Percentiles rank a stretch among this genome's conserved stretches.
phyloP scores from a whole-genome alignment of 2,888 invertebrate genomes.

The Erebia aethiops region DNA sequence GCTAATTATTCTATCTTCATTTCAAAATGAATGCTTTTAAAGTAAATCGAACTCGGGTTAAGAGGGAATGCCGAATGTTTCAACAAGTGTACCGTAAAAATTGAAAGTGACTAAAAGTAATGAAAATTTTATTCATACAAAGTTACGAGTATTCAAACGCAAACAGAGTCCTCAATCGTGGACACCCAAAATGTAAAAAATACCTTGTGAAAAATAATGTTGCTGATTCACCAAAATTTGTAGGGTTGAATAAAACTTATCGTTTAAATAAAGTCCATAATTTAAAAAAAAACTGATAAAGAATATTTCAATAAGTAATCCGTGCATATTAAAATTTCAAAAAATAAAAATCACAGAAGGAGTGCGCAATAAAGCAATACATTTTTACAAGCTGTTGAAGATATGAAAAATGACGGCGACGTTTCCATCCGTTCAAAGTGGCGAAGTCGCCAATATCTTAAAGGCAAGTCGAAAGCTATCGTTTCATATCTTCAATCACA shows the following conservation, averaged over 20 bases:
- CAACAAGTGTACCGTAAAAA: conserved; percentile 10
- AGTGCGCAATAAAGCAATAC: conserved; percentile 28
- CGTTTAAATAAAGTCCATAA: no score
- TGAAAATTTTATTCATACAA: no score
- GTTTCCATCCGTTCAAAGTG: conserved; percentile 34
- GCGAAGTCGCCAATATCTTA: conserved; percentile 38
- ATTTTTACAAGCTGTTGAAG: conserved; percentile 36
- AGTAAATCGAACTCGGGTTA: conserved; percentile 47
- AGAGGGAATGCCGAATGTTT: conserved; percentile 9
- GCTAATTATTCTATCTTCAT: conserved; percentile 76
- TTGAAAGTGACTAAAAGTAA: no score
- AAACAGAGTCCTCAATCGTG: no score
- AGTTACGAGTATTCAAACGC: no score
- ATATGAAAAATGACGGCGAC: conserved; percentile 35
- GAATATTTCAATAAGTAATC: not conserved
- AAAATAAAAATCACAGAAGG: conserved; percentile 9
- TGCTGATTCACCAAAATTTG: no score
- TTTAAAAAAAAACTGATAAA: not conserved
- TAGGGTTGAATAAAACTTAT: no score
- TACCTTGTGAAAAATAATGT: no score
- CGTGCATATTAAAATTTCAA: conserved; percentile 18
- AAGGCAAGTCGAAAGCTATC: conserved; percentile 37
- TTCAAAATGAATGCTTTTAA: conserved; percentile 42
- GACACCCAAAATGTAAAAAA: no score
- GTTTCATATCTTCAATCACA: conserved; percentile 38